Evolutionary conservation across 2,797 vertebrate species (phyloP), one percentile per base, ranked within the genome.

Genomic region (Prionace glauca): DNA sequence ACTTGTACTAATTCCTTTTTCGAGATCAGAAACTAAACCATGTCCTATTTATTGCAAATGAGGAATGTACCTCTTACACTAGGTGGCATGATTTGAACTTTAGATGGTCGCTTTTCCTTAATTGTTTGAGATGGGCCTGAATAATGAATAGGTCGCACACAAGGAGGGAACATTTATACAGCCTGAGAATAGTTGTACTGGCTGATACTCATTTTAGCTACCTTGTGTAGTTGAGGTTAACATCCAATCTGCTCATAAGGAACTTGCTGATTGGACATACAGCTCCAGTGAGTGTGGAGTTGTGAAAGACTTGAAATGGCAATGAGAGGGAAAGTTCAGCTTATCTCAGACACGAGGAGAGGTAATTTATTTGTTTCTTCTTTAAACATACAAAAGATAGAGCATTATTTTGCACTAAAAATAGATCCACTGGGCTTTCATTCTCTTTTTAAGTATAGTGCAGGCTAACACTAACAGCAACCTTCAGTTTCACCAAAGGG

Each of bases 401-500:
- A 62, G 56, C 32, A 90, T 3, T 18, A 62, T 60, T 90, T 65
- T 90, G 87, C n/a, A 32, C 29, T 62, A n/a, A 90, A 90, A 90
- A 90, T 90, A 90, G 14, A 26, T 92, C 20, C n/a, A 69, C 20
- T 41, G 18, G 41, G 65, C 65, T 92, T 41, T 41, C n/a, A 24
- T 69, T 41, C n/a, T 2, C n/a, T 36, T 69, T 69, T 92, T 69
- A 92, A 92, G n/a, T 69, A 36, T 24, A 69, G 90, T 69, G n/a
- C 90, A 16, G 8, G 12, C n/a, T 11, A 69, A 92, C 65, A 69
- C 62, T 65, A 69, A 69, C n/a, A 24, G 36, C 41, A 84, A 84
- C 36, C 81, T 41, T 92, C 90, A 92, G 26, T 92, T 92, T 92
- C 36, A 92, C 90, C 65, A 69, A n/a, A 92, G 90, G 90, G 18